A percentile compares a stretch with the other conserved stretches of the same genome.
These are phyloP conservation scores for Empidonax alnorum DNA, from an alignment of 2,113 vertebrate species.

Conservation along the genomic window DNA sequence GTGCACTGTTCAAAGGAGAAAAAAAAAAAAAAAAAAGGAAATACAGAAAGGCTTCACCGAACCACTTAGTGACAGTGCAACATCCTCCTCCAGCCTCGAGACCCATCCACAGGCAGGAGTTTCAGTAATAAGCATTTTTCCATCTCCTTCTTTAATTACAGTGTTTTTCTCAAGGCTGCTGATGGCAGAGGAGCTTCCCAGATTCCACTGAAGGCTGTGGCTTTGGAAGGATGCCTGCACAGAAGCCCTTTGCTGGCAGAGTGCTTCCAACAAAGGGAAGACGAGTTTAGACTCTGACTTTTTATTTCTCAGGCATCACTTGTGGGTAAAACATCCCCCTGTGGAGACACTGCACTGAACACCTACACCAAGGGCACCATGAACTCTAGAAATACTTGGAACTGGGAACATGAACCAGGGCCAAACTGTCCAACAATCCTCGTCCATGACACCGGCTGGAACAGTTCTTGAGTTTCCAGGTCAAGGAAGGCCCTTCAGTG, in stretches of 20 bases:
- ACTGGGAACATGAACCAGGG: neutral
- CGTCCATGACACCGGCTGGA: fast-evolving
- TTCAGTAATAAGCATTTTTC: neutral
- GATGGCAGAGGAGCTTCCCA: neutral
- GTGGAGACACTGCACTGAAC: neutral
- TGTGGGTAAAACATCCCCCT: neutral
- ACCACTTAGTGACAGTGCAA: neutral
- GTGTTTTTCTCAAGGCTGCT: neutral
- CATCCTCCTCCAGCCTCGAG: neutral
- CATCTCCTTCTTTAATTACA: neutral
- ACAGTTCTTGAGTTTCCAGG: neutral
- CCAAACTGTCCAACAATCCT: neutral
- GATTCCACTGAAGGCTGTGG: neutral
- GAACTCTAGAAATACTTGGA: neutral
- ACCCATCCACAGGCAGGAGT: neutral
- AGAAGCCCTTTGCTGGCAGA: neutral
- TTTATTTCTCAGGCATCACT: neutral
- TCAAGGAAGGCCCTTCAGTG: neutral
- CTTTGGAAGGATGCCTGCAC: neutral
- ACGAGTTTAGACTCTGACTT: neutral
- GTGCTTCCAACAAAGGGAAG: neutral
- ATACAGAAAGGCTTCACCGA: neutral
- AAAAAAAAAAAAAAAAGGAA: neutral
- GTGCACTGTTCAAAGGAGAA: neutral
- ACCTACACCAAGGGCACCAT: neutral